phyloP scores from a whole-genome alignment of 2,113 vertebrate genomes.

The Pluvianellus socialis region DNA sequence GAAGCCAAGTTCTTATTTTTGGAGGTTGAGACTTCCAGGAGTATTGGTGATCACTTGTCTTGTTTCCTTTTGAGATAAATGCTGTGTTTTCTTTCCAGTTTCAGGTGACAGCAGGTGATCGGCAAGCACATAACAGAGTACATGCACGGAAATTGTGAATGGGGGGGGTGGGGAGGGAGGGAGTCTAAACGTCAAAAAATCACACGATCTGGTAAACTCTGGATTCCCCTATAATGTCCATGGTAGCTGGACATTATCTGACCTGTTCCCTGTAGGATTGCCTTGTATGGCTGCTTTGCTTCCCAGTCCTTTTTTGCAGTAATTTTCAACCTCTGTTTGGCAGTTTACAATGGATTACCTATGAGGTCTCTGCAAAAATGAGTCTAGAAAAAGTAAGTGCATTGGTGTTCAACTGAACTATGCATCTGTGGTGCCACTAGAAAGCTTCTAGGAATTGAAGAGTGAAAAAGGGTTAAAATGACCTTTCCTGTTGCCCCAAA shows the following conservation, averaged over 20 bases:
- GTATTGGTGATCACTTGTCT: neutral
- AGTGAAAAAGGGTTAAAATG: neutral
- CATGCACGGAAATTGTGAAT: neutral
- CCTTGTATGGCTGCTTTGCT: neutral
- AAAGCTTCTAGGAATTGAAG: neutral
- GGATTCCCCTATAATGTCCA: neutral
- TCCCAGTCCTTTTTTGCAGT: neutral
- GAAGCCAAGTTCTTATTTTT: neutral
- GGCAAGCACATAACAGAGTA: neutral
- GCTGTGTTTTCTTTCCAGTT: neutral
- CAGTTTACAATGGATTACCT: neutral
- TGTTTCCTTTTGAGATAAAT: neutral
- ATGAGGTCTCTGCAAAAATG: neutral
- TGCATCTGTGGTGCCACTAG: neutral
- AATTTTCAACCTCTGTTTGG: neutral
- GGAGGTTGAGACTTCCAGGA: neutral
- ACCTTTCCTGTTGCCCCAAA: neutral
- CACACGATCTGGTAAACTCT: neutral
- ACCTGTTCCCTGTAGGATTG: neutral
- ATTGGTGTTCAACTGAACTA: neutral
- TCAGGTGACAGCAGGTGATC: neutral
- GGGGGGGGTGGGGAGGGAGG: accelerated
- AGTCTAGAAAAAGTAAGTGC: neutral
- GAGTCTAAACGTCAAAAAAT: neutral
- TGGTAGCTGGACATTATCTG: neutral